These are phyloP conservation scores for Sebastes kiyomatsui DNA, from an alignment of 2,797 vertebrate genomes.

Conservation along the genomic window DNA sequence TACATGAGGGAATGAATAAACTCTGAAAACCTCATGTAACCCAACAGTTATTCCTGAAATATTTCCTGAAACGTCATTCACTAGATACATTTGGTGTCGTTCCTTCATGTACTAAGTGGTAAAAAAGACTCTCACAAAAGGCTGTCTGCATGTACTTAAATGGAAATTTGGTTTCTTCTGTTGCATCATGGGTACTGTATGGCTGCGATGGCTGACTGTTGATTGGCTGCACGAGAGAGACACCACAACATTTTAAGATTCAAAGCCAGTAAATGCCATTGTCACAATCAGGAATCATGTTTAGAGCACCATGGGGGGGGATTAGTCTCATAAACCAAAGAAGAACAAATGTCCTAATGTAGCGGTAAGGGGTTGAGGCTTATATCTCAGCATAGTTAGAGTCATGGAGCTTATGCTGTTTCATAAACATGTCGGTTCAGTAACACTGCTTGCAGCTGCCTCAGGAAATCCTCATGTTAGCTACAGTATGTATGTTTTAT, in stretches of 20 bases:
- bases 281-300: not conserved
- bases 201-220: not conserved
- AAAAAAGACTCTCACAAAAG: conserved; percentile 16
- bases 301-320: not conserved
- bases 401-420: conserved; percentile 20
- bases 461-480: conserved; percentile 25
- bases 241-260: not conserved
- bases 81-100: conserved; percentile 16
- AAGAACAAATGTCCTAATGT: not conserved
- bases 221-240: not conserved
- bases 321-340: not conserved
- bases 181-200: not conserved
- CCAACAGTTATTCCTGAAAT: not conserved
- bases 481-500: conserved; percentile 7
- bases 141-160: not conserved
- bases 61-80: conserved; percentile 3
- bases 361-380: conserved; percentile 6
- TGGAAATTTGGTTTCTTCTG: not conserved
- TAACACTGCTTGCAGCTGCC: not conserved
- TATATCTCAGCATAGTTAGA: conserved; percentile 10
- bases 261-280: not conserved
- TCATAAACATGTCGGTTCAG: conserved; percentile 53
- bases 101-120: conserved; percentile 1
- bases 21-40: not conserved
- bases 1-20: not conserved